These are phyloP conservation scores for Agelas oroides DNA, from an alignment of 37 sponge, comb jelly and placozoan species.

Conservation along the genomic window DNA sequence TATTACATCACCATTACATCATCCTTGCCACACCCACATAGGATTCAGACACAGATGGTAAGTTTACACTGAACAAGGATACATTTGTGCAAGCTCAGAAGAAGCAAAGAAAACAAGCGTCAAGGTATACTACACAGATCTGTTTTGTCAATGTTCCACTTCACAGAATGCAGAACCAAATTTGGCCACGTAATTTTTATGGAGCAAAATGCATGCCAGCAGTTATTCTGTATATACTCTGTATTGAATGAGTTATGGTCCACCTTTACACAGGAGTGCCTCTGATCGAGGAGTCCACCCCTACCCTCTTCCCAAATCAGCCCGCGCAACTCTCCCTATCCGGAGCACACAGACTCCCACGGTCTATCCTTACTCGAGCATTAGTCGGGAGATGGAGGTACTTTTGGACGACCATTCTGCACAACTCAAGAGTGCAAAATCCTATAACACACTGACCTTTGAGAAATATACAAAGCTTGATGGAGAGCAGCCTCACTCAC, in stretches of 20 bases:
- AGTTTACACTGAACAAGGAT: conserved; percentile 30
- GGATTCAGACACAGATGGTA: conserved; percentile 32
- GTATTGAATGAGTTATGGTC: too few species aligned
- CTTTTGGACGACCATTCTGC: neutral
- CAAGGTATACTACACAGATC: conserved; percentile 25
- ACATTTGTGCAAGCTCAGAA: conserved; percentile 16
- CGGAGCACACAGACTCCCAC: neutral
- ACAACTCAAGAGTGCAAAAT: neutral
- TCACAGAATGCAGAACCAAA: neutral
- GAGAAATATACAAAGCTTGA: conserved; percentile 28
- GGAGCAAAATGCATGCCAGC: too few species aligned
- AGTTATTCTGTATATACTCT: too few species aligned
- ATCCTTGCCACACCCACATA: neutral
- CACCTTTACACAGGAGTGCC: neutral
- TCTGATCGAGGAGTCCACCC: neutral
- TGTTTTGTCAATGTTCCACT: neutral
- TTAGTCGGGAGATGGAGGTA: conserved; percentile 26
- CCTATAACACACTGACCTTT: neutral
- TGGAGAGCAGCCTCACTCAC: neutral
- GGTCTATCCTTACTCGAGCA: conserved; percentile 25
- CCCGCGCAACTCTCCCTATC: neutral
- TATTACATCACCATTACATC: too few species aligned
- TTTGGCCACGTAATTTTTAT: too few species aligned
- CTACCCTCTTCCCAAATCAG: neutral
- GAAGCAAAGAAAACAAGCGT: conserved; percentile 22